These are phyloP conservation scores for Alloscopus bannaensis DNA, from an alignment of 2,888 invertebrate species.

Conservation along the genomic window DNA sequence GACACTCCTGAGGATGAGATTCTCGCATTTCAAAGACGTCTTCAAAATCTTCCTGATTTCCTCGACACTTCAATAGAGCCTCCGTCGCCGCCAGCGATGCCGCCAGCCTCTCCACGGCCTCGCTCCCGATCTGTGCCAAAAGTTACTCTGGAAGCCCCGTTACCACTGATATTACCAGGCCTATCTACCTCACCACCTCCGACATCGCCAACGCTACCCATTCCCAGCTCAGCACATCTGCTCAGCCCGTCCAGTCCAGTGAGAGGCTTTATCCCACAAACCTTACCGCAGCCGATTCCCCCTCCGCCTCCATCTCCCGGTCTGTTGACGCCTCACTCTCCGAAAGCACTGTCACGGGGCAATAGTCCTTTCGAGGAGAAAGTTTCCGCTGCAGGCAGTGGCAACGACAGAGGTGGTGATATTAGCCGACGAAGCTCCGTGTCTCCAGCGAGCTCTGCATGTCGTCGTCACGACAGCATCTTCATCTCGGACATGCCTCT, in stretches of 20 bases:
- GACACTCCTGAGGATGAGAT: slow-evolving; percentile 77
- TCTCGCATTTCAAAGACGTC: slow-evolving; percentile 78
- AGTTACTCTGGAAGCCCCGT: slow-evolving; percentile 76
- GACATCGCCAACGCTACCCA: slow-evolving; percentile 70
- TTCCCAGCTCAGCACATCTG: slow-evolving; percentile 71
- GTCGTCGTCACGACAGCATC: slow-evolving; percentile 75
- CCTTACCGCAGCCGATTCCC: slow-evolving; percentile 70
- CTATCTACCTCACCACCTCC: slow-evolving; percentile 68
- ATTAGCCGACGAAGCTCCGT: slow-evolving; percentile 75
- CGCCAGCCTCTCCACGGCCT: slow-evolving; percentile 75
- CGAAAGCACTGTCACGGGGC: slow-evolving; percentile 69
- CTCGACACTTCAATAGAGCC: slow-evolving; percentile 75
- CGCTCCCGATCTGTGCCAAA: slow-evolving; percentile 77
- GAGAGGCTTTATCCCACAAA: slow-evolving; percentile 74
- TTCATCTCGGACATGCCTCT: slow-evolving; percentile 75
- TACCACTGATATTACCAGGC: slow-evolving; percentile 75
- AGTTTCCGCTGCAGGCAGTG: slow-evolving; percentile 50
- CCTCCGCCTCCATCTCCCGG: slow-evolving; percentile 72
- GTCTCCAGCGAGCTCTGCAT: slow-evolving; percentile 75
- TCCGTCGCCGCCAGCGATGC: slow-evolving; percentile 74
- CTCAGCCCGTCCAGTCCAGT: slow-evolving; percentile 73
- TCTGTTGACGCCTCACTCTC: slow-evolving; percentile 72
- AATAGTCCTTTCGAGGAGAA: slow-evolving; percentile 71
- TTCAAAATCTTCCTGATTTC: slow-evolving; percentile 79
- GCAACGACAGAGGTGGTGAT: slow-evolving; percentile 65